A percentile compares a stretch with the other conserved stretches of the same genome.
Conservation (phyloP, 1,140 invertebrate genomes). For the Drosophila melanogaster region DNA sequence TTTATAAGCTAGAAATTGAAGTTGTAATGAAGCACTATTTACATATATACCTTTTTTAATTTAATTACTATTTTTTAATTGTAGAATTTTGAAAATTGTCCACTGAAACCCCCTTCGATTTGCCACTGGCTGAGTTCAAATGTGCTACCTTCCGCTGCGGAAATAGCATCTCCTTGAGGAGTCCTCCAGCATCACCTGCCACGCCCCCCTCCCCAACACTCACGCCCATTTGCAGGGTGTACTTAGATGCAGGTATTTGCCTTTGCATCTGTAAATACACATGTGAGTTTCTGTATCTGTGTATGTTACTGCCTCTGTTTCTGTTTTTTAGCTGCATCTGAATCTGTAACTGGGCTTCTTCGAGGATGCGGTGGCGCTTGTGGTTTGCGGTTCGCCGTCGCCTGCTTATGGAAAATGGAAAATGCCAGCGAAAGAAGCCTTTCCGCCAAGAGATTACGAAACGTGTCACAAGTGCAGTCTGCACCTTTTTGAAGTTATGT, state of each 20-base stretch:
- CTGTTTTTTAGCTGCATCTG: slow-evolving; percentile 47
- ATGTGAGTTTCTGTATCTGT: slow-evolving; percentile 2
- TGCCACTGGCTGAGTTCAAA: slow-evolving; percentile 47
- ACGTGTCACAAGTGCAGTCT: slow-evolving; percentile 82
- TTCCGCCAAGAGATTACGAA: slow-evolving; percentile 75
- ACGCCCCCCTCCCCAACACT: not conserved
- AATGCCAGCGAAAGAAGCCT: slow-evolving; percentile 62
- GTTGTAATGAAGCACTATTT: too few species aligned
- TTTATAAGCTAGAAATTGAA: too few species aligned
- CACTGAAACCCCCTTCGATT: slow-evolving; percentile 40
- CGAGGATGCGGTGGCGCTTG: slow-evolving; percentile 38
- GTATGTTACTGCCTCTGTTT: slow-evolving; percentile 22
- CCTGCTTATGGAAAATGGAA: slow-evolving; percentile 70
- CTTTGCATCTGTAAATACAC: slow-evolving; percentile 34
- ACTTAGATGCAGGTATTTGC: slow-evolving; percentile 72
- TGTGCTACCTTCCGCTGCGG: slow-evolving; percentile 68
- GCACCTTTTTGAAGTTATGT: slow-evolving; percentile 81
- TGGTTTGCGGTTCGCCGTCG: slow-evolving; percentile 21
- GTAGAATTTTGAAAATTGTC: not conserved
- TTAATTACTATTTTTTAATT: not conserved
- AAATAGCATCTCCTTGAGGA: slow-evolving; percentile 76
- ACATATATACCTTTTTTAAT: not conserved
- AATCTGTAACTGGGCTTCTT: slow-evolving; percentile 48
- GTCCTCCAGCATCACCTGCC: slow-evolving; percentile 12
- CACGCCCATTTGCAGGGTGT: slow-evolving; percentile 30